phyloP scores from a whole-genome alignment of 2,888 invertebrate species.

The Molorchus minor region DNA sequence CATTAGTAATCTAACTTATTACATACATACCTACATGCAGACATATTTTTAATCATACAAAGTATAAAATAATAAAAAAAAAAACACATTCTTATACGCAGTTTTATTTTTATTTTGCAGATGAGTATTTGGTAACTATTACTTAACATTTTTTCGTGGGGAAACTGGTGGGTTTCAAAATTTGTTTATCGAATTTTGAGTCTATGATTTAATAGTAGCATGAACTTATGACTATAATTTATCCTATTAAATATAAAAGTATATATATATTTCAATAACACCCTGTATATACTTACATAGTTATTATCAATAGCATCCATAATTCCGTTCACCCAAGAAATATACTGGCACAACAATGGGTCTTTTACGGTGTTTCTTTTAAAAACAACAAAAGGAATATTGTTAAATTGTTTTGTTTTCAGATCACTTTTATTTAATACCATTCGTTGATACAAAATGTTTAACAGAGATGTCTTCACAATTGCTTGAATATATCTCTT shows the following conservation, averaged over 20 bases:
- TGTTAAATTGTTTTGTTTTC: constrained; percentile 15
- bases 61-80: no score
- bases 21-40: no score
- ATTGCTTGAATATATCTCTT: constrained; percentile 26
- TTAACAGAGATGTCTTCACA: constrained; percentile 28
- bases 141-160: no score
- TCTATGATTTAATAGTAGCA: no score
- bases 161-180: no score
- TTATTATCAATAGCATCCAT: constrained; percentile 31
- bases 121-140: no score
- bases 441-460: constrained; percentile 31
- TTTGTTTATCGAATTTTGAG: no score
- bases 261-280: neutral
- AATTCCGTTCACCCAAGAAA: constrained; percentile 29
- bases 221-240: neutral
- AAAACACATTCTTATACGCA: no score
- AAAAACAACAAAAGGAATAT: constrained; percentile 24
- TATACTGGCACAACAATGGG: constrained; percentile 16
- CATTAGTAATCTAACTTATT: no score
- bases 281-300: constrained; percentile 36
- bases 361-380: constrained; percentile 24
- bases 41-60: no score
- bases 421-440: constrained; percentile 24
- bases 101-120: no score
- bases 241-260: neutral